These are phyloP conservation scores for Tipula lateralis DNA, from an alignment of 2,888 invertebrate species.

Conservation along the genomic window DNA sequence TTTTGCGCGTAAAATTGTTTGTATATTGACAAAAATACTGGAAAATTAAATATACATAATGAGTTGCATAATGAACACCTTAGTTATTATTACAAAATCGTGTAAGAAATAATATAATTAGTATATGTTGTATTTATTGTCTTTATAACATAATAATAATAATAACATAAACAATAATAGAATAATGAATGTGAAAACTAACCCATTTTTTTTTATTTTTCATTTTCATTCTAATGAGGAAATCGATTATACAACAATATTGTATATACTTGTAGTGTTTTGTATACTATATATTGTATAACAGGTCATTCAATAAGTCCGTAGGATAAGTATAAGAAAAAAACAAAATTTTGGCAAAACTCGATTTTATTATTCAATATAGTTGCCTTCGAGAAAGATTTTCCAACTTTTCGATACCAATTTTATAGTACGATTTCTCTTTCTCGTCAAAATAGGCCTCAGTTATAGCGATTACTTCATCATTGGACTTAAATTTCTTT, in stretches of 20 bases:
- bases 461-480: too few relatives aligned
- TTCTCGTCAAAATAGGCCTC: too few relatives aligned
- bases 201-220: background rate
- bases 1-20: background rate
- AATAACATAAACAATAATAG: background rate
- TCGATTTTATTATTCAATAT: too few relatives aligned
- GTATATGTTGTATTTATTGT: conserved; percentile 7
- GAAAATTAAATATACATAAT: background rate
- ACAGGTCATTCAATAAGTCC: too few relatives aligned
- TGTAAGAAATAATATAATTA: conserved; percentile 24
- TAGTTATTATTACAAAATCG: background rate
- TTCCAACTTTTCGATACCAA: too few relatives aligned
- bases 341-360: too few relatives aligned
- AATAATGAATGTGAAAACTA: conserved; percentile 19
- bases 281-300: background rate
- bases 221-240: conserved; percentile 24
- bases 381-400: too few relatives aligned
- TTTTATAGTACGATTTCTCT: too few relatives aligned
- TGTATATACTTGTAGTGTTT: background rate
- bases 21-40: background rate
- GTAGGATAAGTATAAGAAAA: too few relatives aligned
- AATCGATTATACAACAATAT: background rate
- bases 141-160: background rate
- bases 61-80: background rate
- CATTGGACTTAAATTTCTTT: too few relatives aligned